Evolutionary conservation across 64 coral and sea anemone genomes (phyloP).

Genomic region (Montipora cactus): DNA sequence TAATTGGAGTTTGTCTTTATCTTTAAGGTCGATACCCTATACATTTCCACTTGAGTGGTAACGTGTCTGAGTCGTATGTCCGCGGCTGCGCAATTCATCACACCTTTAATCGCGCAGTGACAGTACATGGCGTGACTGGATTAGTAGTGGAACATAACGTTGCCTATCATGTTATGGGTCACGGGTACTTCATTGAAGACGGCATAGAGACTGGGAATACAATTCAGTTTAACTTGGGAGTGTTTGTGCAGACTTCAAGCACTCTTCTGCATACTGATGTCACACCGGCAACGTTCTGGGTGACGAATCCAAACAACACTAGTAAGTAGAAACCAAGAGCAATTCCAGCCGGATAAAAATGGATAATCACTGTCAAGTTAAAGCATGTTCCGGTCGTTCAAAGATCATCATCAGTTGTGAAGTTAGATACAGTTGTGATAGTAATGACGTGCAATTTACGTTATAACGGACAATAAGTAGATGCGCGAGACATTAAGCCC

Average conservation of each 20-base stretch:
- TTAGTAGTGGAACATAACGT: slow-evolving; percentile 87
- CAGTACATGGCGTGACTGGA: slow-evolving; percentile 78
- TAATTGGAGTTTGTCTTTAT: too few relatives aligned
- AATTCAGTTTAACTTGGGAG: slow-evolving; percentile 84
- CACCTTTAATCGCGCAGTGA: slow-evolving; percentile 90
- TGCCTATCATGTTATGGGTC: slow-evolving; percentile 76
- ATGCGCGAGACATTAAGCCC: too few relatives aligned
- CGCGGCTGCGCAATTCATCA: slow-evolving; percentile 89
- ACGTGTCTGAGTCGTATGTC: slow-evolving; percentile 86
- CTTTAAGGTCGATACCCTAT: slow-evolving; percentile 84
- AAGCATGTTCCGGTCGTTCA: too few relatives aligned
- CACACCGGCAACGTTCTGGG: slow-evolving; percentile 84
- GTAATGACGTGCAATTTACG: too few relatives aligned
- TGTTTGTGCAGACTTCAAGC: slow-evolving; percentile 75
- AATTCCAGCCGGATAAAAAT: background rate
- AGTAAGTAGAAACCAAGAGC: slow-evolving; percentile 14
- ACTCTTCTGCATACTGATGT: slow-evolving; percentile 79
- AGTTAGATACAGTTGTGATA: too few relatives aligned
- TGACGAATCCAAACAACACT: slow-evolving; percentile 88
- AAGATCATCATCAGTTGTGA: too few relatives aligned
- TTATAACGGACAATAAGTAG: too few relatives aligned
- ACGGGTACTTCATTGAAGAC: slow-evolving; percentile 92
- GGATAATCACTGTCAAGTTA: too few relatives aligned
- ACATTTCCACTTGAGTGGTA: slow-evolving; percentile 90
- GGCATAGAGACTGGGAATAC: slow-evolving; percentile 86